Evolutionary conservation across 2,888 invertebrate species (phyloP), one percentile per base, ranked within the genome.

Genomic region (Stictocephala bisonia): DNA sequence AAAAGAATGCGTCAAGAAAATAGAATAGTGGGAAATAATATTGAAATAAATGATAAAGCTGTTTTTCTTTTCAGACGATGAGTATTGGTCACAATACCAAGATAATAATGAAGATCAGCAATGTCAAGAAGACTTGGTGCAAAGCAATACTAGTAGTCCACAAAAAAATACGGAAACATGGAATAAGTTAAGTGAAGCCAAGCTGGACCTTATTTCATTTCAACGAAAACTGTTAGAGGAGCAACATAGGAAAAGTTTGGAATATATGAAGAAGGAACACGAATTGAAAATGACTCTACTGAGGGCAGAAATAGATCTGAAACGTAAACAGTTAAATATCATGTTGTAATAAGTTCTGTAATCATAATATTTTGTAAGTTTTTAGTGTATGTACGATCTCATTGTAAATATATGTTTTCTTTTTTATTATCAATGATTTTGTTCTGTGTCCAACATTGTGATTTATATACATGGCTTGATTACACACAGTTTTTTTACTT

Each of bases 221-320:
- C 44, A 44, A 18, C 41, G 22, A 22, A 64, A 44, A 64, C 26
- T 64, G 24, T 26, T 64, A 4, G 64, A 64, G 27, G 64, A 64
- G 27, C 64, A 64, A 35, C 64, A 64, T n/a, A 41, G 27, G 27
- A 64, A 44, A n/a, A 64, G 24, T 15, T 11, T 64, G 26, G 64
- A 64, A 18, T 64, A 41, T n/a, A 64, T 64, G 64, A 64, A 64
- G 64, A 64, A 64, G 22, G 64, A 64, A 24, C 64, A 64, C 40
- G 64, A 64, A 18, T 18, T 64, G 26, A 64, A 64, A 15, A 64
- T 64, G 64, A 44, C 64, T 26, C 26, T 64, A 26, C 27, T 64
- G 18, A 41, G 27, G 22, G 64, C 64, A 24, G 64, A 64, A 26
- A 64, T 64, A 24, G 64, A 64, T 22, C 40, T 64, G 24, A 64